phyloP scores from a whole-genome alignment of 2,113 vertebrate species.

The Poeciliopsis occidentalis region DNA sequence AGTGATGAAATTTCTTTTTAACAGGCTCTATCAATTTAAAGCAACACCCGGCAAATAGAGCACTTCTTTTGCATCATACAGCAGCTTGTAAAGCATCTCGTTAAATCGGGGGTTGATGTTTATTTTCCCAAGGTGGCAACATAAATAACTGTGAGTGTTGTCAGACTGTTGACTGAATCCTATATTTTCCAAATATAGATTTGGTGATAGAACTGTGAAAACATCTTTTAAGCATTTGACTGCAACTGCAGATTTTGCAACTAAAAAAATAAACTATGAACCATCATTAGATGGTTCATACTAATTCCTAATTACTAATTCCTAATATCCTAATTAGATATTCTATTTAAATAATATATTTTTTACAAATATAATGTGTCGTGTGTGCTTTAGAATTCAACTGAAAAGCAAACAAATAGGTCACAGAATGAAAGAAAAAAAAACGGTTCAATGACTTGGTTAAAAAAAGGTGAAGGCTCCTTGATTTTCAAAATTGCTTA shows the following conservation, averaged over 20 bases:
- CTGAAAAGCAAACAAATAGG: no score
- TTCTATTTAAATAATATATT: neutral
- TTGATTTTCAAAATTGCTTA: neutral
- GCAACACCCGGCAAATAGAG: neutral
- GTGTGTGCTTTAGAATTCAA: no score
- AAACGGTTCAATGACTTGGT: neutral
- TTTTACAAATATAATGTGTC: neutral
- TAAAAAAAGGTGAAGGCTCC: no score
- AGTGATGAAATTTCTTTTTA: constrained; percentile 13
- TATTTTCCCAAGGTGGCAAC: neutral
- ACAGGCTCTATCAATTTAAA: no score
- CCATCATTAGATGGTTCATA: no score
- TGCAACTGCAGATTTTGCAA: neutral
- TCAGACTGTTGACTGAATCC: neutral
- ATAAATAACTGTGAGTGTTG: neutral
- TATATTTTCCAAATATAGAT: neutral
- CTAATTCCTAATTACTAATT: no score
- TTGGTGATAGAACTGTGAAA: no score
- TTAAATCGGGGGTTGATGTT: neutral
- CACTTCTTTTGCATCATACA: constrained; percentile 22
- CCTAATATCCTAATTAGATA: neutral
- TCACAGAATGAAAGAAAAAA: no score
- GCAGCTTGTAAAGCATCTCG: constrained; percentile 22
- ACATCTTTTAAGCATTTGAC: no score
- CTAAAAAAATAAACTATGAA: neutral